phyloP scores from a whole-genome alignment of 2,113 vertebrate genomes.

The Siniperca knerii region DNA sequence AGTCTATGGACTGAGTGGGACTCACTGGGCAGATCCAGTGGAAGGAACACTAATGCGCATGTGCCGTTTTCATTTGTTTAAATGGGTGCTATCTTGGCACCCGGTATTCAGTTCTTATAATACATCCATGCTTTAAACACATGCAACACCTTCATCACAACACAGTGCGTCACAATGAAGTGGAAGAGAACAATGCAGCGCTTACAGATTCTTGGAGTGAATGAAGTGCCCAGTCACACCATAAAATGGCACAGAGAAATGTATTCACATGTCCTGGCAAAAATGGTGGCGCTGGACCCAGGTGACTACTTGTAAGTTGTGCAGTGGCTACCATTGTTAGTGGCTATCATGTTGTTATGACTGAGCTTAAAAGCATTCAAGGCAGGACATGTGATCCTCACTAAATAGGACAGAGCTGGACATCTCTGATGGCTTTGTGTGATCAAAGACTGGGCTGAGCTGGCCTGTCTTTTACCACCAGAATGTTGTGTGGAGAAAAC shows the following conservation, averaged over 20 bases:
- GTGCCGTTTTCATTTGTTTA: too few species aligned
- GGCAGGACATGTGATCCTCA: background rate
- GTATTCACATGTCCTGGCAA: background rate
- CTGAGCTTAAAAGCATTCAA: background rate
- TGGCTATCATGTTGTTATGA: background rate
- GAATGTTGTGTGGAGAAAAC: constrained; percentile 19
- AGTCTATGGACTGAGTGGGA: background rate
- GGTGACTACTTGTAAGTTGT: background rate
- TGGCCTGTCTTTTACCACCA: constrained; percentile 5
- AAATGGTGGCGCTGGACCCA: too few species aligned
- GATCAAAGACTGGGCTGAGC: background rate
- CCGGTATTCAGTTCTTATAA: background rate
- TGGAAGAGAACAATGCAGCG: background rate
- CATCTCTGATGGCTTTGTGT: background rate
- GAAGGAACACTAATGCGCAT: too few species aligned
- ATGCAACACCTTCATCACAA: background rate
- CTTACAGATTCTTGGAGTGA: background rate
- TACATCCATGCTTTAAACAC: background rate
- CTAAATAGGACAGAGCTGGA: background rate
- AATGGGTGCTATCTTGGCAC: background rate
- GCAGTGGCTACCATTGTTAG: background rate
- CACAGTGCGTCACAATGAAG: background rate
- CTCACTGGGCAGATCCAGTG: background rate
- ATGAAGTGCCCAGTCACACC: background rate
- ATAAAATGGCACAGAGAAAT: too few species aligned